Conservation (phyloP, 1,140 invertebrate genomes). For the Trichonephila inaurata region DNA sequence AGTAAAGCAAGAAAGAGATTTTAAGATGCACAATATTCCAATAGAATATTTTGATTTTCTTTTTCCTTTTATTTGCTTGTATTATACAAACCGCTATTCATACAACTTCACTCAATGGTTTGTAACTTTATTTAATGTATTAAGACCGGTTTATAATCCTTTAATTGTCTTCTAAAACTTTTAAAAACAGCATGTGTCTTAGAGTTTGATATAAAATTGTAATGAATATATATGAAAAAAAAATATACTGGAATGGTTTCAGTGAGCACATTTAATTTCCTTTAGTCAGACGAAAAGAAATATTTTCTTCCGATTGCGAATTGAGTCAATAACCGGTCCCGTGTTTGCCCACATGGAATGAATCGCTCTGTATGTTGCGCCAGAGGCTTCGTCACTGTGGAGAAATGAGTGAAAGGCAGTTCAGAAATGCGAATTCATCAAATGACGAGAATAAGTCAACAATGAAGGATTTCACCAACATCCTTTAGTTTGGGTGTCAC, state of each 20-base stretch:
- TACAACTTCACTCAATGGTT: too few relatives aligned
- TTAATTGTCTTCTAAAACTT: not conserved
- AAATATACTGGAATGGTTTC: not conserved
- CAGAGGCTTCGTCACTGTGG: not conserved
- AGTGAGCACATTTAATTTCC: not conserved
- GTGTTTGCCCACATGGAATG: not conserved
- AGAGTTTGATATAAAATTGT: not conserved
- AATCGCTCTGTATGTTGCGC: not conserved
- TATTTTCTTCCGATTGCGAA: not conserved
- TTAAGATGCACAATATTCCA: too few relatives aligned
- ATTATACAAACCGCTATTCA: too few relatives aligned
- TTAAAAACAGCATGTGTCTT: not conserved
- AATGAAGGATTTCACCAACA: slow-evolving; percentile 4
- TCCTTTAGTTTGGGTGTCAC: not conserved
- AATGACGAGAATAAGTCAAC: slow-evolving; percentile 17
- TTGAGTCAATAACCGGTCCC: slow-evolving; percentile 1
- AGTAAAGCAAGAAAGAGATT: too few relatives aligned
- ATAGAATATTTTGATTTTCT: too few relatives aligned
- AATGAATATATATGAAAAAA: not conserved
- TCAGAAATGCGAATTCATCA: slow-evolving; percentile 38
- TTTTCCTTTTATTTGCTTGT: not conserved
- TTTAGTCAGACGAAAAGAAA: not conserved
- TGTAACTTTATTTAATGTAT: too few relatives aligned
- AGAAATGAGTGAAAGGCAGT: slow-evolving; percentile 19
- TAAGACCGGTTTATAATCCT: not conserved